Evolutionary conservation across 1,140 invertebrate genomes (phyloP), one percentile per base, ranked within the genome.

Genomic region (Neomicropteryx cornuta): DNA sequence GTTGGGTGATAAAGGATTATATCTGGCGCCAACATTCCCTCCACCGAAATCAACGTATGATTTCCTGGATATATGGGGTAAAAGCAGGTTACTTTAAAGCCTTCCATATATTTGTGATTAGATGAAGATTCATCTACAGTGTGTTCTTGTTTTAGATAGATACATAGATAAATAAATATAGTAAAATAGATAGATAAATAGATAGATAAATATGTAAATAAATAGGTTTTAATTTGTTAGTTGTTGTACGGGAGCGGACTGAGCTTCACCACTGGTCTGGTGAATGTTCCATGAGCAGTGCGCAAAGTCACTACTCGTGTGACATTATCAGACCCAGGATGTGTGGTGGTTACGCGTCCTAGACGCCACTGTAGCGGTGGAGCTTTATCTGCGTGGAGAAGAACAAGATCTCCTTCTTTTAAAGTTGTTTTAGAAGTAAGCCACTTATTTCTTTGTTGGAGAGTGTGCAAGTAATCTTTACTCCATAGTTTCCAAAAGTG

Each of bases 361-460:
- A 48, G 13, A 27, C 29, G 36, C 49, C 50, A 55, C 20, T 49
- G 27, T 5, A 40, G 18, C 6, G 44, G 45, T 6, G 34, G 37
- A 42, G 14, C 23, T 30, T 39, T 34, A 44, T 27, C 23, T 8
- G 23, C 8, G 8, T 27, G 8, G 13, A 27, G 8, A 13, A 27
- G 23, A 8, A 27, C 23, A 13, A 27, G 23, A 27, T 27, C 23
- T 8, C 23, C 23, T 13, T 8, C 23, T 27, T 27, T 27, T 27
- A 27, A 13, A 27, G 8, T 27, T 27, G 23, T 8, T 8, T 8
- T 8, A 27, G 23, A 27, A 27, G 23, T 27, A 27, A 27, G 13
- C 23, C 23, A 27, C 23, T 27, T 27, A 8, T 27, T 13, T 27
- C 23, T 27, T 27, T 27, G 23, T 27, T 27, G 23, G 8, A 27